Base-by-base conservation (phyloP, 2,888 invertebrate species). In the Drosophila helvetica region DNA sequence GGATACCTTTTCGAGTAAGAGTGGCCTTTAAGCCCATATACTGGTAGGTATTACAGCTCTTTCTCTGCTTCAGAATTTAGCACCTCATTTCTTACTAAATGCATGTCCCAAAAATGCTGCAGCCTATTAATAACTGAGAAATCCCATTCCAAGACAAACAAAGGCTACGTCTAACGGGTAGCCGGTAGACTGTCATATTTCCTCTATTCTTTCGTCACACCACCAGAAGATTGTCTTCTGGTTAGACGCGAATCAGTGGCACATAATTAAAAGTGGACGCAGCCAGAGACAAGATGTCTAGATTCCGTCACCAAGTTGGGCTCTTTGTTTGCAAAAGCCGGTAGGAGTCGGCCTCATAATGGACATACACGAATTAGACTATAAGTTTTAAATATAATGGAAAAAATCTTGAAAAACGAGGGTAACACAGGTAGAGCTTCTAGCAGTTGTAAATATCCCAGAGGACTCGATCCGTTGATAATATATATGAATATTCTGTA, bases 181-280 rank as follows among this genome's bases (percentile, higher is more conserved):
- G 53, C 56, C 55, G 54, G 60, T 51, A 22, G 54, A 68, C 63
- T 73, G 74, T 71, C 77, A 73, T 68, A 70, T 70, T 74, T 74
- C 72, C 81, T 79, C 85, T 86, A 78, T 86, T 88, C 82, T 81
- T 64, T 18, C 56, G 46, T 78, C 73, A 64, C 88, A 88, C 75
- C 52, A n/a, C n/a, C n/a, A n/a, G n/a, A n/a, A n/a, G n/a, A n/a
- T n/a, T n/a, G n/a, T n/a, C n/a, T n/a, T 27, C 27, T 27, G 27
- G 27, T 27, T 27, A 8, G 27, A 27, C 27, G 27, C 27, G 50
- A 45, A n/a, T 12, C 57, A 54, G 64, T 66, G 80, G 56, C 76
- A 73, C 62, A 71, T 87, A 75, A 81, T 81, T 87, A 87, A 73
- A 73, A 51, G 55, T 52, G 43, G 33, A 27, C 6, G 19, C 42